Evolutionary conservation across 2,113 vertebrate species (phyloP).

Genomic region (Prionailurus viverrinus): DNA sequence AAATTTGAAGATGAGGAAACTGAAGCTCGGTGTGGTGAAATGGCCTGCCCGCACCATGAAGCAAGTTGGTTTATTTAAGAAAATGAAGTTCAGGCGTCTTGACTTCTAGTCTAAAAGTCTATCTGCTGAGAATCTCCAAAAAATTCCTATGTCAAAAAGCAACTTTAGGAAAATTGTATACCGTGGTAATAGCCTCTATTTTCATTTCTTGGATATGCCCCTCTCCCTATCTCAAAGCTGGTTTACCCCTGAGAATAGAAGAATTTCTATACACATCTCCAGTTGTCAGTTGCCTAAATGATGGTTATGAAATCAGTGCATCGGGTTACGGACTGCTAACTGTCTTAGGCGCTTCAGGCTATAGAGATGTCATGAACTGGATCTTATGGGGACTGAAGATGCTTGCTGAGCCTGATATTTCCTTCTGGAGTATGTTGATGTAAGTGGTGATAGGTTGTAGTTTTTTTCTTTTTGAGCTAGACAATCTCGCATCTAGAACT

Average conservation of each 20-base stretch:
- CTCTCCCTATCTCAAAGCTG: neutral
- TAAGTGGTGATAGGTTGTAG: neutral
- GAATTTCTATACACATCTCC: neutral
- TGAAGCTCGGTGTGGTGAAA: neutral
- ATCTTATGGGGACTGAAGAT: neutral
- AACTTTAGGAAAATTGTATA: neutral
- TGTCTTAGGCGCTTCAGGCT: neutral
- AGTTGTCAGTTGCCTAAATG: neutral
- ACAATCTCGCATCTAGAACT: conserved; percentile 30
- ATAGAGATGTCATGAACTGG: neutral
- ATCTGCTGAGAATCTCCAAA: neutral
- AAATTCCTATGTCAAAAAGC: neutral
- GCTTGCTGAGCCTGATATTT: neutral
- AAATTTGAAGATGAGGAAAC: conserved; percentile 6
- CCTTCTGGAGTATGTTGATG: neutral
- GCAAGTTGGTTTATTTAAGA: neutral
- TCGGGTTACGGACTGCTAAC: neutral
- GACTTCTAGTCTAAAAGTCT: conserved; percentile 18
- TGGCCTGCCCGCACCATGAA: neutral
- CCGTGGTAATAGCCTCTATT: neutral
- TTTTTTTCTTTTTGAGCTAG: neutral
- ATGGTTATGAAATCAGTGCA: neutral
- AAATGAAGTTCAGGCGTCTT: neutral
- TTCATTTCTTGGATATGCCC: neutral
- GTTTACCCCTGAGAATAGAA: neutral